phyloP scores from a whole-genome alignment of 1,140 invertebrate genomes.

The Campodea augens region DNA sequence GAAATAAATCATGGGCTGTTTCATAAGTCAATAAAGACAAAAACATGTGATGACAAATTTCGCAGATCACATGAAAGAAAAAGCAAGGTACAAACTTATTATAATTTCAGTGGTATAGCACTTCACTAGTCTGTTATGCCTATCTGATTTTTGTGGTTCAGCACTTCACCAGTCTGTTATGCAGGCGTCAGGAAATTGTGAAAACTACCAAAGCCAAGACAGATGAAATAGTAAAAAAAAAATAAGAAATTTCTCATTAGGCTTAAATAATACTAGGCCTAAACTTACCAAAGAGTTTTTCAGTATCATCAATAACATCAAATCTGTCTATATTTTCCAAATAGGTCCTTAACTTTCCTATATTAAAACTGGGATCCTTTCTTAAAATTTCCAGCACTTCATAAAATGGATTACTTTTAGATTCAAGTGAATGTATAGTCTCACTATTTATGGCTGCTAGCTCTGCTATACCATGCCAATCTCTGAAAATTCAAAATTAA shows the following conservation, averaged over 20 bases:
- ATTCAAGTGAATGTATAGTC: slow-evolving; percentile 20
- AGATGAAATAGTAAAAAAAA: slow-evolving; percentile 9
- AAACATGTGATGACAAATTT: too few species aligned
- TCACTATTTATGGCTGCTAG: slow-evolving; percentile 26
- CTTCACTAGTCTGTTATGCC: neutral
- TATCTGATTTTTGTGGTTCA: neutral
- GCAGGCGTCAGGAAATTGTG: neutral
- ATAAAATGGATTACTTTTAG: slow-evolving; percentile 28
- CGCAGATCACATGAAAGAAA: too few species aligned
- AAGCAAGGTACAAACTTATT: too few species aligned
- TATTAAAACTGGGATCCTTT: slow-evolving; percentile 22
- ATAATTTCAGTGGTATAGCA: too few species aligned
- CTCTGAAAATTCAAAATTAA: slow-evolving; percentile 26
- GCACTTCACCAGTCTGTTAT: neutral
- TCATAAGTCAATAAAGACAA: too few species aligned
- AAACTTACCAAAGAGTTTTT: slow-evolving; percentile 31
- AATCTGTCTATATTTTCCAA: slow-evolving; percentile 39
- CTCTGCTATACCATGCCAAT: slow-evolving; percentile 44
- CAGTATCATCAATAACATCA: slow-evolving; percentile 40
- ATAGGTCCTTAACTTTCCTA: slow-evolving; percentile 28
- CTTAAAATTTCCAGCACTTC: slow-evolving; percentile 30
- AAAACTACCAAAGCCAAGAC: neutral
- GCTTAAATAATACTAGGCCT: slow-evolving; percentile 6
- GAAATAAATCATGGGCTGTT: too few species aligned
- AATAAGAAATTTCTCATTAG: neutral